Conservation (phyloP, 2,797 vertebrate genomes). For the Cyclopterus lumpus region DNA sequence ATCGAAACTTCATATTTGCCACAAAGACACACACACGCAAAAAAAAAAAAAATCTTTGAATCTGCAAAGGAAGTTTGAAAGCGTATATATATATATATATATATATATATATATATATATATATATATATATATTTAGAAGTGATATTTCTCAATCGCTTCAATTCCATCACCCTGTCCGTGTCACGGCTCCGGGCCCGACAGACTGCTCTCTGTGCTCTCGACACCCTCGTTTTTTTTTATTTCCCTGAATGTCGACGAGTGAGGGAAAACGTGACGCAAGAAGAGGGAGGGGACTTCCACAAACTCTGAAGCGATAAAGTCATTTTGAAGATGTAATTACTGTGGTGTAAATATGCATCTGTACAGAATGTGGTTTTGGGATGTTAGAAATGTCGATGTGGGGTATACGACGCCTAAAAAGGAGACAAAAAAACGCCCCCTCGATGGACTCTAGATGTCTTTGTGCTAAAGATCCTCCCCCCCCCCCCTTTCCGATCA, state of each 20-base stretch:
- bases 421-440: not conserved
- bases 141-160: constrained; percentile 50
- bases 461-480: constrained; percentile 47
- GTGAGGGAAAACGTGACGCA: constrained; percentile 55
- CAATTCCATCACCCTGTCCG: constrained; percentile 56
- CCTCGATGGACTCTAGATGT: constrained; percentile 41
- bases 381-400: constrained; percentile 41
- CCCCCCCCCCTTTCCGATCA: constrained; percentile 18
- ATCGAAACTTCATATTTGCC: not conserved
- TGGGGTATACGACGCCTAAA: constrained; percentile 9
- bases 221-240: constrained; percentile 85
- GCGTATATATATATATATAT: no score
- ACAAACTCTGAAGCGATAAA: constrained; percentile 42
- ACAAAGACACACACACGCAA: not conserved
- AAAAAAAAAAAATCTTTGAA: no score
- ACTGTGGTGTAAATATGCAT: constrained; percentile 72
- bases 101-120: no score
- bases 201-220: constrained; percentile 84
- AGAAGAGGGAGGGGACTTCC: constrained; percentile 49
- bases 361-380: constrained; percentile 49
- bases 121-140: constrained; percentile 54
- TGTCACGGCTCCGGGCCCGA: constrained; percentile 56
- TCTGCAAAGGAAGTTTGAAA: no score
- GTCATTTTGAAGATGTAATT: constrained; percentile 62
- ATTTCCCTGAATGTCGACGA: constrained; percentile 88